Evolutionary conservation across 2,113 vertebrate genomes (phyloP).

Genomic region (Amblyornis subalaris): DNA sequence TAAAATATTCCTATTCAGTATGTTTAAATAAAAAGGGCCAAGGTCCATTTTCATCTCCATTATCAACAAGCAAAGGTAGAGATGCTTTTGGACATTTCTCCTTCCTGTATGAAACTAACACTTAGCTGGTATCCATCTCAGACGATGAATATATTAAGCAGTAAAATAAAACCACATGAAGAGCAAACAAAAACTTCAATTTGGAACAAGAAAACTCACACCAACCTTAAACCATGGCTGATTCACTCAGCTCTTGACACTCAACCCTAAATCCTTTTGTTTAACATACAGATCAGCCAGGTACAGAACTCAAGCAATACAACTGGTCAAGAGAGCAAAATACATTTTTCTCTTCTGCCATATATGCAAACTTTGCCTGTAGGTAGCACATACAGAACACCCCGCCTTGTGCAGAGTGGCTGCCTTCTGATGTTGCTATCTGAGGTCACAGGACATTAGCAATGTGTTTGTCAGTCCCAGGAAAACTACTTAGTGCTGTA

Average conservation of each 20-base stretch:
- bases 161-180: neutral
- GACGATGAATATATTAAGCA: neutral
- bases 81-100: neutral
- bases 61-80: neutral
- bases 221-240: neutral
- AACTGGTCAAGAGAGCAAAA: neutral
- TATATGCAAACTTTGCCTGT: neutral
- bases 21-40: neutral
- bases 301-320: neutral
- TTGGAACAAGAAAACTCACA: neutral
- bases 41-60: neutral
- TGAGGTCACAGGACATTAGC: neutral
- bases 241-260: neutral
- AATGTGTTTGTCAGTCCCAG: neutral
- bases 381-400: fast-evolving
- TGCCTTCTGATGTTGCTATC: neutral
- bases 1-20: neutral
- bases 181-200: neutral
- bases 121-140: neutral
- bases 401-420: neutral
- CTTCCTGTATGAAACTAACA: neutral
- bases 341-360: neutral
- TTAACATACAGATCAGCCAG: neutral
- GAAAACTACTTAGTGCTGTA: neutral
- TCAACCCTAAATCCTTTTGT: neutral